These are phyloP conservation scores for Beaufortia kweichowensis DNA, from an alignment of 2,113 vertebrate species.

Conservation along the genomic window DNA sequence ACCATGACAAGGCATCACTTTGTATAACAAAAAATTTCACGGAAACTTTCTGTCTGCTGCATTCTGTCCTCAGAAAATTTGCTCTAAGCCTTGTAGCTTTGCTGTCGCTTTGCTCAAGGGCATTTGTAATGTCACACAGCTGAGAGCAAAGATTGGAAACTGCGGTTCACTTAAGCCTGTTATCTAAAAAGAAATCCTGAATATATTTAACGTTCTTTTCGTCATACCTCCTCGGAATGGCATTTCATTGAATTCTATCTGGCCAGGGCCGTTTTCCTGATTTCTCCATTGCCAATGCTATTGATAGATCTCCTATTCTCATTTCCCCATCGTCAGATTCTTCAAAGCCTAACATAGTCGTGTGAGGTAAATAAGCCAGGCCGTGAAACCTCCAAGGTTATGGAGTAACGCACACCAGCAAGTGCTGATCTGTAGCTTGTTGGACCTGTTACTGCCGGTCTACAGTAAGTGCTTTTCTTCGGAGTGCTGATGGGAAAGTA, in stretches of 20 bases:
- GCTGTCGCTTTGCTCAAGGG: conserved; percentile 3
- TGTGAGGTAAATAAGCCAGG: neutral
- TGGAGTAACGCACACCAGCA: conserved; percentile 35
- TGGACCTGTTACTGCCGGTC: conserved; percentile 29
- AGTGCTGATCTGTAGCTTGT: conserved; percentile 34
- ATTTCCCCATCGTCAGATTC: conserved; percentile 17
- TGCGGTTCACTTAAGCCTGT: conserved; percentile 1
- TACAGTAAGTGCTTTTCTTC: conserved; percentile 4
- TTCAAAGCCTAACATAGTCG: neutral
- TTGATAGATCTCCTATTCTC: conserved; percentile 14
- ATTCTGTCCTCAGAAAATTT: neutral
- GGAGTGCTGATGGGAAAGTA: neutral
- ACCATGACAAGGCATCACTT: neutral
- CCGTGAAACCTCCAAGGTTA: conserved; percentile 32
- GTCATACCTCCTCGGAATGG: neutral
- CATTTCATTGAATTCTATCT: conserved; percentile 5
- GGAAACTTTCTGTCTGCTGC: neutral
- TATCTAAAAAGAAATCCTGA: neutral
- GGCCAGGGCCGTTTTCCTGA: neutral
- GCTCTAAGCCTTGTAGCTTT: neutral
- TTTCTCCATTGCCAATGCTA: neutral
- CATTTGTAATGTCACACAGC: conserved; percentile 4
- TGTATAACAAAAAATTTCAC: neutral
- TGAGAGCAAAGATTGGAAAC: neutral
- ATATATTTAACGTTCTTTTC: conserved; percentile 21